Evolutionary conservation across 2,888 invertebrate species (phyloP).

Genomic region (Eristalinus sepulchralis): DNA sequence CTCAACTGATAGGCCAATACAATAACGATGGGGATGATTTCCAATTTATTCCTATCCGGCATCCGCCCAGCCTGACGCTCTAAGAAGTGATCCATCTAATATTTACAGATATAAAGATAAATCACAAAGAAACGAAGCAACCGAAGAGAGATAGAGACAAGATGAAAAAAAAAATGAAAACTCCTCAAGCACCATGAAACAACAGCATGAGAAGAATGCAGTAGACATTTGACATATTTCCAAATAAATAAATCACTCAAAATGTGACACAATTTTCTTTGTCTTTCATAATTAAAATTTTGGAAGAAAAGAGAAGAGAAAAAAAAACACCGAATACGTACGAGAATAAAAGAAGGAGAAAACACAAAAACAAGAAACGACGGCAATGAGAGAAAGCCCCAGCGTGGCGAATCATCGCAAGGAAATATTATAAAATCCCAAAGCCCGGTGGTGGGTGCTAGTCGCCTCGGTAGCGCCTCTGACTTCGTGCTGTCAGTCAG

Average conservation of each 20-base stretch:
- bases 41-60: conserved; percentile 42
- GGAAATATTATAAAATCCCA: conserved; percentile 24
- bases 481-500: conserved; percentile 23
- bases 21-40: conserved; percentile 40
- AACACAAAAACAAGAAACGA: conserved; percentile 32
- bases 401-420: conserved; percentile 35
- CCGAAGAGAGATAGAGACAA: background rate
- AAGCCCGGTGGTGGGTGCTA: conserved; percentile 41
- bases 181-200: conserved; percentile 44
- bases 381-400: conserved; percentile 11
- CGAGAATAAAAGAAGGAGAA: conserved; percentile 5
- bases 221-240: conserved; percentile 80
- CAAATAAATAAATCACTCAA: conserved; percentile 80
- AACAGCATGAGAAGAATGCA: conserved; percentile 60
- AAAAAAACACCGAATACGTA: background rate
- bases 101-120: conserved; percentile 65
- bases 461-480: conserved; percentile 52
- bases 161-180: conserved; percentile 5
- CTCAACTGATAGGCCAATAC: conserved; percentile 34
- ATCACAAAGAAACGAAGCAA: conserved; percentile 51
- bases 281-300: conserved; percentile 80
- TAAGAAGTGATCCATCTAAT: conserved; percentile 59
- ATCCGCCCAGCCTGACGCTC: conserved; percentile 9
- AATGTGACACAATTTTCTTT: conserved; percentile 79
- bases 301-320: conserved; percentile 60